Conservation (phyloP, 2,113 vertebrate species). For the Oreochromis aureus region DNA sequence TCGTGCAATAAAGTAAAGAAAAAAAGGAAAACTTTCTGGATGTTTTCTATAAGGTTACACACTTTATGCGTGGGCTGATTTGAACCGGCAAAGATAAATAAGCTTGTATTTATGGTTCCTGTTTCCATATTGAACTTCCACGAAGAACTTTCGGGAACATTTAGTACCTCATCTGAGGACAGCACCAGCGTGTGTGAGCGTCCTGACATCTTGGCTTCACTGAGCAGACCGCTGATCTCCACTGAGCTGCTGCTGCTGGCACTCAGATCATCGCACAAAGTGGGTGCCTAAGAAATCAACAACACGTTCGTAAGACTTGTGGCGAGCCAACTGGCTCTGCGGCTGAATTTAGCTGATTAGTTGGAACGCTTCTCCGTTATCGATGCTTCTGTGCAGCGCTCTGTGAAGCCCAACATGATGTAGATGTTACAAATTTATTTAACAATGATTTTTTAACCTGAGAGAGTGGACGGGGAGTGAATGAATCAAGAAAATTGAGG, state of each 20-base stretch:
- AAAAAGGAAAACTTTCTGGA: background rate
- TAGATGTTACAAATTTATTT: background rate
- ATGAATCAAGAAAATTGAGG: background rate
- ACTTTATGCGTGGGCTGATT: background rate
- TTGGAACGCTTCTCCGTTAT: background rate
- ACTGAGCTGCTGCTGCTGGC: slow-evolving; percentile 90
- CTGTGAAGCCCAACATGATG: background rate
- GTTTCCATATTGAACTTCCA: background rate
- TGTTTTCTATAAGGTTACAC: background rate
- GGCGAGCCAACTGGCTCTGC: background rate
- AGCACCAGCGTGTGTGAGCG: slow-evolving; percentile 74
- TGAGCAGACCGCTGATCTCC: slow-evolving; percentile 83
- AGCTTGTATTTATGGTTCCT: background rate
- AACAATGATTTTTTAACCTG: background rate
- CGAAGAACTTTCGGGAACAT: background rate
- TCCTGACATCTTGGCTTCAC: slow-evolving; percentile 77
- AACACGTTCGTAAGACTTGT: background rate
- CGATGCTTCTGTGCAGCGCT: background rate
- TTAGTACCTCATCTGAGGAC: slow-evolving; percentile 92
- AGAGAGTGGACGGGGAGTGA: background rate
- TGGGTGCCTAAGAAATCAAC: slow-evolving; percentile 75
- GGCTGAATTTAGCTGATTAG: background rate
- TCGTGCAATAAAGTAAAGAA: background rate
- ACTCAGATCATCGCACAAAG: slow-evolving; percentile 83
- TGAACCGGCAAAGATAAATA: background rate